phyloP scores from a whole-genome alignment of 1,140 invertebrate genomes.

The Euglossa dilemma region DNA sequence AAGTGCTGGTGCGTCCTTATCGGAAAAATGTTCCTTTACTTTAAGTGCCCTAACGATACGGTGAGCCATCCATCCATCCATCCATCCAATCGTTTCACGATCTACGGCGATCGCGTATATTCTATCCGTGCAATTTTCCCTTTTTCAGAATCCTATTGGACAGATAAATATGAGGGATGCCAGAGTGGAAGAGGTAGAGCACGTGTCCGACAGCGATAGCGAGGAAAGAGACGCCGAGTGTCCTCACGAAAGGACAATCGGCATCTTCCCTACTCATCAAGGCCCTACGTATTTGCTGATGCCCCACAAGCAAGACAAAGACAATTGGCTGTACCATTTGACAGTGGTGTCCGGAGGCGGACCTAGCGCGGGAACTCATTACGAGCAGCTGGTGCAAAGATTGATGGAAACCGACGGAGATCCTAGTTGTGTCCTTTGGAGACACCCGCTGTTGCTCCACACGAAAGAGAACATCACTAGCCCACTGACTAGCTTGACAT shows the following conservation, averaged over 20 bases:
- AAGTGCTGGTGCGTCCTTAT: constrained; percentile 97
- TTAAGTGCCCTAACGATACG: constrained; percentile 94
- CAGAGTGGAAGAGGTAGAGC: constrained; percentile 95
- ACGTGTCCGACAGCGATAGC: constrained; percentile 95
- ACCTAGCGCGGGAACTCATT: constrained; percentile 94
- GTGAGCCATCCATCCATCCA: constrained; percentile 83
- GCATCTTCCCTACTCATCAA: constrained; percentile 95
- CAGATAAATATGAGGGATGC: constrained; percentile 98
- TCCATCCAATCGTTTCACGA: neutral
- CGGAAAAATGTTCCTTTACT: constrained; percentile 98
- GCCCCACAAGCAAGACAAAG: constrained; percentile 93
- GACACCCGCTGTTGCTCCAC: constrained; percentile 95
- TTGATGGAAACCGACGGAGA: constrained; percentile 97
- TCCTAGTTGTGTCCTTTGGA: constrained; percentile 96
- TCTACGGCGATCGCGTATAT: no score
- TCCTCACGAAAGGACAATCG: constrained; percentile 91
- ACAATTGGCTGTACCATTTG: constrained; percentile 97
- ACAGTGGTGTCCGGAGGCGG: constrained; percentile 96
- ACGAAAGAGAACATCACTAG: constrained; percentile 93
- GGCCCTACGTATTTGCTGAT: constrained; percentile 96
- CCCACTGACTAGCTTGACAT: constrained; percentile 93
- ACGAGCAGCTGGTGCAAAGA: constrained; percentile 96
- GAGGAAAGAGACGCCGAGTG: constrained; percentile 91
- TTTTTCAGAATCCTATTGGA: constrained; percentile 91
- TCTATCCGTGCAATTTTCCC: no score